A percentile compares a stretch with the other conserved stretches of the same genome.
Evolutionary conservation across 2,888 invertebrate genomes (phyloP).

Genomic region (Habroteleia sp.): DNA sequence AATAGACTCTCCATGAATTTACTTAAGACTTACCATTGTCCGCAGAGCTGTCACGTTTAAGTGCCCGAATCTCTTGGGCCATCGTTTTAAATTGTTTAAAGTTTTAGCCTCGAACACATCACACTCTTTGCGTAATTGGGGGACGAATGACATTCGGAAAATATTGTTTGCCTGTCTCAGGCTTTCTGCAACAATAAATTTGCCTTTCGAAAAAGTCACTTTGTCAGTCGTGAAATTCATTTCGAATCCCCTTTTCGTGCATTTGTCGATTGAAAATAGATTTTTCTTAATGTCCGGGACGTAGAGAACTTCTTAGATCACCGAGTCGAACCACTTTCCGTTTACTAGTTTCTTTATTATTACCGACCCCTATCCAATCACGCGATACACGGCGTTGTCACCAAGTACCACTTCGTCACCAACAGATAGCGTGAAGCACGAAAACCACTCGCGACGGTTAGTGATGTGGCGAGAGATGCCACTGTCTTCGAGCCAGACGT

Average conservation of each 20-base stretch:
- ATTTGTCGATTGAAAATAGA: slow-evolving; percentile 36
- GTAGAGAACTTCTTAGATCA: slow-evolving; percentile 33
- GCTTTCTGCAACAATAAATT: neutral
- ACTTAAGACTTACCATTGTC: too few relatives aligned
- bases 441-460: slow-evolving; percentile 61
- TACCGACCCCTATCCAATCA: slow-evolving; percentile 16
- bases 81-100: neutral
- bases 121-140: neutral
- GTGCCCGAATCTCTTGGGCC: slow-evolving; percentile 4
- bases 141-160: slow-evolving; percentile 5
- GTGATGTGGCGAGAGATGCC: slow-evolving; percentile 66
- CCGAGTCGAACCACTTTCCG: slow-evolving; percentile 6
- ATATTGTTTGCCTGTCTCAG: slow-evolving; percentile 37
- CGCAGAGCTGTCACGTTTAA: neutral
- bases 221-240: slow-evolving; percentile 11
- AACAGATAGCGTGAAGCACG: slow-evolving; percentile 15
- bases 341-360: slow-evolving; percentile 3
- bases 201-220: neutral
- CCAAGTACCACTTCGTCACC: slow-evolving; percentile 16
- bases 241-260: slow-evolving; percentile 13
- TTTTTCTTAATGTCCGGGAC: slow-evolving; percentile 32
- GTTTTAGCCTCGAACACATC: neutral
- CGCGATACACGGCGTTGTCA: neutral
- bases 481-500: slow-evolving; percentile 66
- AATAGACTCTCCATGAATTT: too few relatives aligned